Conservation (phyloP, 2,888 invertebrate species). For the Eristalinus sepulchralis region DNA sequence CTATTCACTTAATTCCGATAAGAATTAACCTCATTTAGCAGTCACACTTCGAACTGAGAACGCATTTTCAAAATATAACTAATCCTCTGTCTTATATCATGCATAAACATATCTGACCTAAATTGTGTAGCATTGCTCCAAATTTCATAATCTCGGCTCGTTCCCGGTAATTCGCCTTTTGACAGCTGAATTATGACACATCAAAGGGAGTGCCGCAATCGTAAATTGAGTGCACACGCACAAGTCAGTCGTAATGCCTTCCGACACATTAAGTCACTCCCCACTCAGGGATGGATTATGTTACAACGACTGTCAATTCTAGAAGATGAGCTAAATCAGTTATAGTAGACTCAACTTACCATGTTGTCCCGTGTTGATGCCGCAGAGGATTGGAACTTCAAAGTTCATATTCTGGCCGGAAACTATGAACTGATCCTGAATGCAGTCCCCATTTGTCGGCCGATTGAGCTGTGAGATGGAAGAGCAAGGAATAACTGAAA, state of each 20-base stretch:
- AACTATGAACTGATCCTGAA: conserved; percentile 86
- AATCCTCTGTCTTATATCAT: background rate
- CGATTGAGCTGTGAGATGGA: conserved; percentile 83
- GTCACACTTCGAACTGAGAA: too few relatives aligned
- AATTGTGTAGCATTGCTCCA: background rate
- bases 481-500: background rate
- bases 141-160: background rate
- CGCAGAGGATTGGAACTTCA: conserved; percentile 87
- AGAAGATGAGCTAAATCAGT: background rate
- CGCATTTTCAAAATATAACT: too few relatives aligned
- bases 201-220: background rate
- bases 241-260: background rate
- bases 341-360: conserved; percentile 81
- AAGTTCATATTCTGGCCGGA: conserved; percentile 87
- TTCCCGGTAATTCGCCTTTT: background rate
- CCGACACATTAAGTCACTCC: background rate
- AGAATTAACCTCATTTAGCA: too few relatives aligned
- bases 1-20: too few relatives aligned
- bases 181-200: background rate
- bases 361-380: conserved; percentile 89
- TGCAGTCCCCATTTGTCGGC: conserved; percentile 86
- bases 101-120: background rate
- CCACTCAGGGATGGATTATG: background rate
- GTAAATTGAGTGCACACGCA: background rate
- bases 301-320: background rate